phyloP scores from a whole-genome alignment of 2,888 invertebrate species.

The Pinctada fucata region DNA sequence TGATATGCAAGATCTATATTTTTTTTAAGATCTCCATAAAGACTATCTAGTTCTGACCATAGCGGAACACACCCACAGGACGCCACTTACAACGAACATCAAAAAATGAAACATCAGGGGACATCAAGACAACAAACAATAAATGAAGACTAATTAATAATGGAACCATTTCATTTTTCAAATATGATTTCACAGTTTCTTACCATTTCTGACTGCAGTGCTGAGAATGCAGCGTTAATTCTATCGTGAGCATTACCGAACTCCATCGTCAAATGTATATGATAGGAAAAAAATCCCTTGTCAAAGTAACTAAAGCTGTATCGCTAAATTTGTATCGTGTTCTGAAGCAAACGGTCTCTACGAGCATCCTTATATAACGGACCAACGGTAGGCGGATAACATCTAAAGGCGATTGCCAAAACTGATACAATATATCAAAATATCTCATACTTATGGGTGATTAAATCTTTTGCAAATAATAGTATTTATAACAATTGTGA shows the following conservation, averaged over 20 bases:
- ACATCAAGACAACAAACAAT: too few species aligned
- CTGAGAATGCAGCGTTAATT: constrained; percentile 20
- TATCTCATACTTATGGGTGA: not conserved
- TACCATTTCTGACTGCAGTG: constrained; percentile 20
- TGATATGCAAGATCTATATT: too few species aligned
- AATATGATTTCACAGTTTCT: not conserved
- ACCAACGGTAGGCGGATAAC: not conserved
- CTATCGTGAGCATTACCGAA: constrained; percentile 15
- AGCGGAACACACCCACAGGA: too few species aligned
- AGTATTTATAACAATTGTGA: not conserved
- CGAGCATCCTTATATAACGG: too few species aligned
- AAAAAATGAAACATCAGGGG: too few species aligned
- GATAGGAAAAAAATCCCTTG: constrained; percentile 19
- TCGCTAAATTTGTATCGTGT: not conserved
- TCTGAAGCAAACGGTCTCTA: not conserved
- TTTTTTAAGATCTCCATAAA: too few species aligned
- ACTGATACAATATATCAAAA: not conserved
- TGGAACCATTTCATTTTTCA: not conserved
- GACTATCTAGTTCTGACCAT: too few species aligned
- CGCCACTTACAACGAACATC: too few species aligned
- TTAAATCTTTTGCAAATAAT: not conserved
- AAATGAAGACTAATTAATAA: not conserved
- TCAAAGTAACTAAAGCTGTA: not conserved
- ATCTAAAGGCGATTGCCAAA: not conserved
- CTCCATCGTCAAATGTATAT: constrained; percentile 16